These are phyloP conservation scores for Dinoponera quadriceps DNA, from an alignment of 1,140 invertebrate species.

Conservation along the genomic window DNA sequence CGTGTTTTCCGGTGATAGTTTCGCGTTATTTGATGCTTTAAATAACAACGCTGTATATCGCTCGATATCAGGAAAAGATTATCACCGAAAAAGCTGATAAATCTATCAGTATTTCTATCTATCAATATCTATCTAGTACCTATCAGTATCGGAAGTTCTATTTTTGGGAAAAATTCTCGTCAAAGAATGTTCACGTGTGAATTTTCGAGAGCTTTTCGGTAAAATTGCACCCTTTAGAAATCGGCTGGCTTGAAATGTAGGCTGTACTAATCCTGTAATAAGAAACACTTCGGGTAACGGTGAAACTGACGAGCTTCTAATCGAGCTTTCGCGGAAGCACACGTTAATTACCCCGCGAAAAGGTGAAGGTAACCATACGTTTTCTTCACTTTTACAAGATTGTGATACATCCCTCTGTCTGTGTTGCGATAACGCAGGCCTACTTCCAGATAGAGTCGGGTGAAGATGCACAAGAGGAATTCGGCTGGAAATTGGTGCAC, in stretches of 20 bases:
- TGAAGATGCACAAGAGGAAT: slow-evolving; percentile 99
- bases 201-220: neutral
- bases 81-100: neutral
- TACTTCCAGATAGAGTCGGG: slow-evolving; percentile 93
- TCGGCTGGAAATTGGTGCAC: slow-evolving; percentile 99
- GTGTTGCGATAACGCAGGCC: slow-evolving; percentile 82
- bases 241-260: neutral
- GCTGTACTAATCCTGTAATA: neutral
- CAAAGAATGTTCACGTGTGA: too few relatives aligned
- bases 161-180: too few relatives aligned
- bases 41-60: too few relatives aligned
- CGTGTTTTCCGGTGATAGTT: neutral
- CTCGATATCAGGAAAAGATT: neutral
- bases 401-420: slow-evolving; percentile 75
- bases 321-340: slow-evolving; percentile 24
- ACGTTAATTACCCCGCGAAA: slow-evolving; percentile 50
- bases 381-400: slow-evolving; percentile 70
- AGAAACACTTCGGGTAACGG: neutral
- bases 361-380: slow-evolving; percentile 31
- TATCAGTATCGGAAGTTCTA: too few relatives aligned
- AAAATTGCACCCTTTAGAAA: neutral
- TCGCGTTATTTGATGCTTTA: neutral
- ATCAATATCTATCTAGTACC: too few relatives aligned
- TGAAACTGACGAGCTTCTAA: neutral
- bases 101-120: neutral